Percentiles rank a stretch among this genome's conserved stretches.
These are phyloP conservation scores for Oscheius sp. DNA, from an alignment of 2,888 invertebrate genomes.

Conservation along the genomic window DNA sequence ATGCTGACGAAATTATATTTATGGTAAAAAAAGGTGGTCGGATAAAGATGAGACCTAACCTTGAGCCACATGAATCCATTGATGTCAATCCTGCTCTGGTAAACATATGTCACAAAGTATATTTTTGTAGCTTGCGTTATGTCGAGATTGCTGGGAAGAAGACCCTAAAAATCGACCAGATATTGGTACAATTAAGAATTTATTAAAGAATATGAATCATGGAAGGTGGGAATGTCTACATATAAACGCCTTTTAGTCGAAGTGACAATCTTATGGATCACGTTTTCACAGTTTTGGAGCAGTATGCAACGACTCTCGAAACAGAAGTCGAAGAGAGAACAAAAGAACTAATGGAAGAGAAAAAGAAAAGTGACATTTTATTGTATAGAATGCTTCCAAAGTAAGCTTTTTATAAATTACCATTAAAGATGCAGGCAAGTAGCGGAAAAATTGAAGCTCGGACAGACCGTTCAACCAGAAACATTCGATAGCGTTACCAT, in stretches of 20 bases:
- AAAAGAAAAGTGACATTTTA: constrained; percentile 61
- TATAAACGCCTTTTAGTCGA: constrained; percentile 34
- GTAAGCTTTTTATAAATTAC: constrained; percentile 31
- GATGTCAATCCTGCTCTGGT: constrained; percentile 61
- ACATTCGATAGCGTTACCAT: constrained; percentile 60
- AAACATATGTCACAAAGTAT: background rate
- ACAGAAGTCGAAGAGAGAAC: constrained; percentile 61
- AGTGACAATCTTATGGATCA: constrained; percentile 67
- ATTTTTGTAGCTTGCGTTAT: constrained; percentile 55
- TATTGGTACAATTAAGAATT: constrained; percentile 55
- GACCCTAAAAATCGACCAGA: constrained; percentile 58
- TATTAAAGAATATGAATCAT: constrained; percentile 63
- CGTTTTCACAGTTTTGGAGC: constrained; percentile 64
- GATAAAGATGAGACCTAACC: constrained; percentile 45
- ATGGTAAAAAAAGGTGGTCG: constrained; percentile 60
- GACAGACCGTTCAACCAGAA: constrained; percentile 63
- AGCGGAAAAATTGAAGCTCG: constrained; percentile 64
- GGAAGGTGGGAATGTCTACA: constrained; percentile 43
- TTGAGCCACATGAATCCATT: constrained; percentile 39
- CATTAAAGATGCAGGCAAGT: constrained; percentile 55
- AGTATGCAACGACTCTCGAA: constrained; percentile 57
- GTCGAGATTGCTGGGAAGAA: constrained; percentile 67
- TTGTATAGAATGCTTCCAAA: constrained; percentile 64
- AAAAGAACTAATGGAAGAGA: constrained; percentile 63
- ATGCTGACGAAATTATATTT: constrained; percentile 58